Conservation (phyloP, 2,113 vertebrate species). For the Pteruthius melanotis region DNA sequence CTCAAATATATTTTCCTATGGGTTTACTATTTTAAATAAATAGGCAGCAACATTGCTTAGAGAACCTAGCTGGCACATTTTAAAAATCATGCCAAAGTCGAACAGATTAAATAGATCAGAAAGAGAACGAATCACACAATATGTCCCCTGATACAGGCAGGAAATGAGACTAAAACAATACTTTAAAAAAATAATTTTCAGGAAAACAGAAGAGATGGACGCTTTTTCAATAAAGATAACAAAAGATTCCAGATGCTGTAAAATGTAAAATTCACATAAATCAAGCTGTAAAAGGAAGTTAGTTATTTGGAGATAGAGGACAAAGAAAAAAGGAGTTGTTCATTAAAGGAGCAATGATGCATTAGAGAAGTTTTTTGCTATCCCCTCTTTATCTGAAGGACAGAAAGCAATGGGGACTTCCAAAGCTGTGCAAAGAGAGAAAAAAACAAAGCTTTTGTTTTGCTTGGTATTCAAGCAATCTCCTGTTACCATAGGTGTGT, state of each 20-base stretch:
- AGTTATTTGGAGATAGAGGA: not conserved
- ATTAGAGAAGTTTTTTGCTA: not conserved
- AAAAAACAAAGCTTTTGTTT: not conserved
- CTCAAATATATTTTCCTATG: conserved; percentile 26
- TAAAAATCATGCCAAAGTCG: not conserved
- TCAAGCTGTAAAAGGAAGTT: not conserved
- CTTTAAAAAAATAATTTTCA: not conserved
- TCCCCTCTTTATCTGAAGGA: not conserved
- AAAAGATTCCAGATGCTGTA: not conserved
- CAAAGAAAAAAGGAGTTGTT: not conserved
- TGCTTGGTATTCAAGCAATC: not conserved
- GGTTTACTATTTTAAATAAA: conserved; percentile 39
- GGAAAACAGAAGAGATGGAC: not conserved
- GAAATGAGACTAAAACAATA: not conserved
- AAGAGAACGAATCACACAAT: not conserved
- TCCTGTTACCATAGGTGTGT: not conserved
- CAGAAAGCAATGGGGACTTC: not conserved
- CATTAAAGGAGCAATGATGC: not conserved
- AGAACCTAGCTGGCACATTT: conserved; percentile 1
- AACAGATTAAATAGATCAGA: not conserved
- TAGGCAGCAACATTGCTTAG: conserved; percentile 17
- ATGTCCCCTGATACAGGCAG: not conserved
- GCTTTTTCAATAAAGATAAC: not conserved
- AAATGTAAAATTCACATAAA: not conserved
- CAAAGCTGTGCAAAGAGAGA: not conserved